Percentiles rank a stretch among this genome's conserved stretches.
Evolutionary conservation across 2,113 vertebrate species (phyloP).

Genomic region (Crotalus tigris): DNA sequence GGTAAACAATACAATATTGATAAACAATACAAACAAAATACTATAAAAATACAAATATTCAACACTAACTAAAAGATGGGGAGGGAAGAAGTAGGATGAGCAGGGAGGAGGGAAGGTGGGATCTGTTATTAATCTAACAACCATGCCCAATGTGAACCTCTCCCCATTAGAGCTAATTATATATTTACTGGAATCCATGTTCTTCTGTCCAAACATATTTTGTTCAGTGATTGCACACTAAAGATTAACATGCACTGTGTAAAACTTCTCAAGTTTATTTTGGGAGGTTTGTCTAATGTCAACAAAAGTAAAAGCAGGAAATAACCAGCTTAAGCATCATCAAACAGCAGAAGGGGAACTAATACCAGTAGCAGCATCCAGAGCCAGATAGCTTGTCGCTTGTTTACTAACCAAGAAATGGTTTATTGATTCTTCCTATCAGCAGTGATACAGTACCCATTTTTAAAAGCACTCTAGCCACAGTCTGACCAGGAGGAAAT

Average conservation of each 20-base stretch:
- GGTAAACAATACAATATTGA: background rate
- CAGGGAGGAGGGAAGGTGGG: background rate
- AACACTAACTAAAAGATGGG: background rate
- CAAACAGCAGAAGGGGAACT: background rate
- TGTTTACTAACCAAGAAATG: background rate
- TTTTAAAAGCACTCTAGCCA: background rate
- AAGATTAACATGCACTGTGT: background rate
- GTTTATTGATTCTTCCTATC: background rate
- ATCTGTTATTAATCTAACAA: background rate
- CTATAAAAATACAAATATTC: background rate
- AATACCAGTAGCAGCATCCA: rapidly evolving
- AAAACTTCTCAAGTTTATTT: background rate
- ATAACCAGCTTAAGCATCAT: background rate
- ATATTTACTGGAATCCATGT: rapidly evolving
- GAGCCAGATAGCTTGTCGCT: background rate
- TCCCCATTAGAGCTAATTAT: background rate
- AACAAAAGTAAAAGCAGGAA: background rate
- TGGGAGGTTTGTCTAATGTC: background rate
- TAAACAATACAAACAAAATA: background rate
- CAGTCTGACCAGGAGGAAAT: background rate
- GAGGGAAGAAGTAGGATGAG: background rate
- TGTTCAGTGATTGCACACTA: background rate
- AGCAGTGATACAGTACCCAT: background rate
- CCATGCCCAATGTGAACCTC: background rate
- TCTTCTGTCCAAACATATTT: background rate